These are phyloP conservation scores for Drosophila merina DNA, from an alignment of 2,888 invertebrate genomes.

Conservation along the genomic window DNA sequence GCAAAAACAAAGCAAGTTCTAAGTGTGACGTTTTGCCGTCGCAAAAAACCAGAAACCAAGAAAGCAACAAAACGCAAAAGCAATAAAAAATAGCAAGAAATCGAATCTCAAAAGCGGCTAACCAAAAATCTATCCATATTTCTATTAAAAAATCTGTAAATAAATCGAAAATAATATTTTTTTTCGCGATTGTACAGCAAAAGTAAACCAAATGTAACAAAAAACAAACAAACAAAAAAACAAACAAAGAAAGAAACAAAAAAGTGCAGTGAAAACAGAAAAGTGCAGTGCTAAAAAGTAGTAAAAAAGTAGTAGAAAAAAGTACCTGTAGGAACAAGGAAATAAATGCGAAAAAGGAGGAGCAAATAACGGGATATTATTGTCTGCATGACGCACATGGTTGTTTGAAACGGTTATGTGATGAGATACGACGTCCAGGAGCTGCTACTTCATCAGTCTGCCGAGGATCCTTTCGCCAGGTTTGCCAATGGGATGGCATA, in stretches of 20 bases:
- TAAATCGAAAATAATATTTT: background rate
- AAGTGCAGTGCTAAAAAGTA: conserved; percentile 23
- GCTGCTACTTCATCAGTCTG: conserved; percentile 84
- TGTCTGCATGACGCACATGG: conserved; percentile 68
- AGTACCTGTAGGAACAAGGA: conserved; percentile 28
- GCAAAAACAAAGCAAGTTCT: conserved; percentile 1
- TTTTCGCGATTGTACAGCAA: background rate
- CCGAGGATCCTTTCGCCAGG: conserved; percentile 85
- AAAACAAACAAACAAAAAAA: background rate
- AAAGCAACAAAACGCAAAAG: conserved; percentile 7
- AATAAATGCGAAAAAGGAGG: background rate
- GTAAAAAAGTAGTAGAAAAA: conserved; percentile 1
- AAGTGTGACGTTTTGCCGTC: conserved; percentile 65
- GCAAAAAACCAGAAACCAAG: conserved; percentile 48
- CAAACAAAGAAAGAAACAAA: conserved; percentile 4
- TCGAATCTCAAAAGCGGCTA: background rate
- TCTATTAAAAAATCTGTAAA: background rate
- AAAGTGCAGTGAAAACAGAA: conserved; percentile 1
- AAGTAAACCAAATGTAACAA: conserved; percentile 4
- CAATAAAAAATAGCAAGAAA: background rate
- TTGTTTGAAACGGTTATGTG: conserved; percentile 83
- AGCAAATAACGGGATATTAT: background rate
- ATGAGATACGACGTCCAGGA: conserved; percentile 85
- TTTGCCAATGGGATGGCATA: conserved; percentile 89
- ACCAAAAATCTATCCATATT: background rate